Evolutionary conservation across 2,113 vertebrate species (phyloP).

Genomic region (Myiagra hebetior): DNA sequence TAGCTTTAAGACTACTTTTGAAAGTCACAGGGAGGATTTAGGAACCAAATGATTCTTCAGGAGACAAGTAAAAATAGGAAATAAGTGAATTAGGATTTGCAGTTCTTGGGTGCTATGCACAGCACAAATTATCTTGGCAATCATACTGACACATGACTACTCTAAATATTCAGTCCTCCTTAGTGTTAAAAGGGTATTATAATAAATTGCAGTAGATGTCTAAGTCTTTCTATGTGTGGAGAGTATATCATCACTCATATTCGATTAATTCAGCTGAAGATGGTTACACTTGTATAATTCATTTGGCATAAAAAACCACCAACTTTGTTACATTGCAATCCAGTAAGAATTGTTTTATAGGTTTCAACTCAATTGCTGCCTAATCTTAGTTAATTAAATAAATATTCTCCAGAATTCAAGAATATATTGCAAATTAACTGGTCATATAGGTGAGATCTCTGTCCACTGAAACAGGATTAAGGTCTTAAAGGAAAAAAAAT

Average conservation of each 20-base stretch:
- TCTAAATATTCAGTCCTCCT: constrained; percentile 4
- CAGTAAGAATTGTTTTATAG: neutral
- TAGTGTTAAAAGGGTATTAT: neutral
- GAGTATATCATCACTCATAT: neutral
- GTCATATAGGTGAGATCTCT: neutral
- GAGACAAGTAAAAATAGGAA: constrained; percentile 8
- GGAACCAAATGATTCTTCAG: neutral
- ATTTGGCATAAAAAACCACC: neutral
- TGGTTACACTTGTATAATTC: neutral
- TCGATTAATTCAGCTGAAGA: neutral
- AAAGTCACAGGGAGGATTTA: constrained; percentile 13
- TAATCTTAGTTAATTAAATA: neutral
- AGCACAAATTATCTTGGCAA: neutral
- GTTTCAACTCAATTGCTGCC: neutral
- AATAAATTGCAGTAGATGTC: neutral
- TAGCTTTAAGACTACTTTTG: neutral
- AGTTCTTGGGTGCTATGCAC: neutral
- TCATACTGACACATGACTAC: neutral
- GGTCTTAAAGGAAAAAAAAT: neutral
- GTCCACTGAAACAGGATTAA: neutral
- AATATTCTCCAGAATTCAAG: neutral
- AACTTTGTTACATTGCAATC: neutral
- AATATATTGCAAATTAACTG: neutral
- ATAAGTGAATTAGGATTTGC: neutral
- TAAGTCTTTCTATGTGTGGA: neutral